Evolutionary conservation across 1,140 invertebrate genomes (phyloP), one percentile per base, ranked within the genome.

Genomic region (Drosophila simulans): DNA sequence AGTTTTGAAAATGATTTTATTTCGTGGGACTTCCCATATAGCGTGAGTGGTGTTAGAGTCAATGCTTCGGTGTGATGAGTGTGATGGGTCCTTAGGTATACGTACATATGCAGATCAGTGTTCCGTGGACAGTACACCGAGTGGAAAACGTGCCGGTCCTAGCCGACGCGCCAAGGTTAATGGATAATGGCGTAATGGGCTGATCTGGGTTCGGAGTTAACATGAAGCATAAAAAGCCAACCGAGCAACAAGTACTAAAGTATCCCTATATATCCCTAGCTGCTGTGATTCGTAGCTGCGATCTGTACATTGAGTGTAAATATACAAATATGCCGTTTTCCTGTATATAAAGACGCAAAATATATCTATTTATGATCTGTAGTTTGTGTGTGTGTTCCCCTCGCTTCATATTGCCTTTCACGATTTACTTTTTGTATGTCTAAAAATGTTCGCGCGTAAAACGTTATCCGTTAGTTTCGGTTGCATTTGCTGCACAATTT

Each of bases 341-440:
- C 13, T 58, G 63, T 84, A 84, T 84, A 84, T 77, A 73, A 85
- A 80, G 77, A 80, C 82, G 82, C 83, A 86, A 86, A 86, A 86
- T 65, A 65, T 68, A 60, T 76, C 39, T 75, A 45, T 74, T 51
- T 77, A 56, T 63, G 65, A 72, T 80, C 52, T 82, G 68, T 82
- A 83, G 56, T 57, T 39, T 81, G 35, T 54, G 68, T 76, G 35
- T 64, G 37, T 48, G 48, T 78, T 60, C 42, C 60, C 39, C 27
- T 80, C 43, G 51, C 51, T 75, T 51, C 35, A 8, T 20, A 15
- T 35, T 58, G 46, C 35, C 55, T 40, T 64, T 22, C 45, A 43
- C 10, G 46, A 15, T 53, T 56, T 78, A 10, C 7, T 31, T 31
- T 73, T 56, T 64, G 62, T 68, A 72, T 74, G 54, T 85, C 75